Evolutionary conservation across 2,888 invertebrate species (phyloP), one percentile per base, ranked within the genome.

Genomic region (Thalpophila matura): DNA sequence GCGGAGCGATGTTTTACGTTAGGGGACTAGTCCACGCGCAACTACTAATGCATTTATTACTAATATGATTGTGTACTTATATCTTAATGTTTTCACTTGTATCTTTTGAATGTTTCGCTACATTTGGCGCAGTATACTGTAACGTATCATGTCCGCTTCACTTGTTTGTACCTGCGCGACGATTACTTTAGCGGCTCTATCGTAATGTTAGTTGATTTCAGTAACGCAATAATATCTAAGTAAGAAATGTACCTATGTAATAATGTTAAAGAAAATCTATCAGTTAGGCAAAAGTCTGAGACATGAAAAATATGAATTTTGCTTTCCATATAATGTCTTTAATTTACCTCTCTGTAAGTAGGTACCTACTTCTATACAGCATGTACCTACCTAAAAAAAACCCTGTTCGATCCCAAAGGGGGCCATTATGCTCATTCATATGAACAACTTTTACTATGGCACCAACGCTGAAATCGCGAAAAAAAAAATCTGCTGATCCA

Each of bases 231-330:
- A 83, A 76, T 84, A 77, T 79, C 66, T 88, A 84, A 81, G 67
- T 88, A 84, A 81, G 74, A 80, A 69, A 76, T 77, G 53, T 80
- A n/a, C n/a, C n/a, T n/a, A 80, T 80, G 65, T 79, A 87, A 82
- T 87, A 86, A 86, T 86, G 88, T 90, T 89, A 81, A 82, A 83
- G 54, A 69, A 86, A 87, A 85, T 89, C 83, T 89, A 90, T 89
- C 91, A 87, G 88, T 88, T 91, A 90, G 89, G 85, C 88, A 91
- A 89, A 91, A 94, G 92, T 93, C 93, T 93, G 92, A 93, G 83
- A 87, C 82, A 81, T 85, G 77, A 88, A 86, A n/a, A 85, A 89
- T 90, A 91, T 89, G 87, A 89, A 88, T 86, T 91, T 94, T 93
- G 94, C 93, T 94, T 94, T 93, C 88, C 77, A 83, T 24, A 12